Base-by-base conservation (phyloP, 2,888 invertebrate genomes). In the Ischnus inquisitorius region DNA sequence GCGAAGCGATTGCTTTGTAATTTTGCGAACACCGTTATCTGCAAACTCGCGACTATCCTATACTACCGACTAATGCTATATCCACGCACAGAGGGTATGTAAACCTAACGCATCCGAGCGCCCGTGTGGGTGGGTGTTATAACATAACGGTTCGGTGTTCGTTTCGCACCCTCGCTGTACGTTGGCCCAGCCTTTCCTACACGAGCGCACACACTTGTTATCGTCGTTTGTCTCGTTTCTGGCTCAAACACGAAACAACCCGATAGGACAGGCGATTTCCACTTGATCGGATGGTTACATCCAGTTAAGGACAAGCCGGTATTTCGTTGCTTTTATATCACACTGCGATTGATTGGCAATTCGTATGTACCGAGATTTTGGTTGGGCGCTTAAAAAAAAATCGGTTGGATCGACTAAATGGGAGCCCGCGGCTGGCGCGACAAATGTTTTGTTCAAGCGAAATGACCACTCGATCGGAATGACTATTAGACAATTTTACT, bases 1-100 rank as follows among this genome's bases (percentile, higher is more conserved):
- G 85, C 85, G 75, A 85, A 85, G 84, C 85, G 85, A 86, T 87
- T 86, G 86, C 86, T 87, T 87, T 85, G 86, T 87, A 86, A 88
- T 87, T 86, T 87, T 81, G 85, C 82, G 46, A 83, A 86, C 82
- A 74, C 86, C 88, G 87, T 88, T 88, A 88, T 87, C 85, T 84
- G 72, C 79, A 83, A 86, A 86, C 80, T 85, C 79, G 85, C 85
- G 71, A 86, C 84, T 82, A 84, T 83, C 74, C 82, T 46, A 68
- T 48, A 28, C 68, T 68, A 19, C 34, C 34, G 16, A 41, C 12
- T 28, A 39, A n/a, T 4, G 8, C 3, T 19, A 68, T 25, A 19
- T 48, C 16, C 16, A 39, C 16, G 16, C 6, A 28, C 46, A 43
- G 3, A 14, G 19, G 65, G 3, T 43, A 41, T 43, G 65, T 34